Conservation (phyloP, 1,140 invertebrate species). For the Drosophila fuyamai region DNA sequence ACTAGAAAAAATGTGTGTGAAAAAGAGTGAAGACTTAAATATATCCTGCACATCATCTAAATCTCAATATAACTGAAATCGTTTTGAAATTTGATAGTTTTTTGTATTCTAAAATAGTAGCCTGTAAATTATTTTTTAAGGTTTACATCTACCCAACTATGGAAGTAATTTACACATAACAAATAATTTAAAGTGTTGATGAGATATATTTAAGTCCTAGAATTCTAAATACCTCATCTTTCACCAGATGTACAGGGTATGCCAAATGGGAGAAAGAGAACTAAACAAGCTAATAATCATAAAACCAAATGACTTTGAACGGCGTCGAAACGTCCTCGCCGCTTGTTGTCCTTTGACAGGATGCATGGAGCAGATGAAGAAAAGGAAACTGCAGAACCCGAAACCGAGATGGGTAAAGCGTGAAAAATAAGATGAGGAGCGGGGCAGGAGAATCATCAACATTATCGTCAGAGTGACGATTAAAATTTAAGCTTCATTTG, state of each 20-base stretch:
- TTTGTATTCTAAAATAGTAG: not conserved
- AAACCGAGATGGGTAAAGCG: constrained; percentile 10
- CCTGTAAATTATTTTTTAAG: not conserved
- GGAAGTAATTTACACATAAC: not conserved
- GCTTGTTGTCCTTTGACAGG: constrained; percentile 46
- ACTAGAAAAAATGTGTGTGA: constrained; percentile 38
- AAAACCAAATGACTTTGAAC: constrained; percentile 85
- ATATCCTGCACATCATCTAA: not conserved
- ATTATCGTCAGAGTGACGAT: constrained; percentile 78
- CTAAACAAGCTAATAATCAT: constrained; percentile 85
- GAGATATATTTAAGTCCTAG: no score
- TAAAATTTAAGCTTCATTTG: constrained; percentile 84
- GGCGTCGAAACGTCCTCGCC: constrained; percentile 56
- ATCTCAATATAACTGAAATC: not conserved
- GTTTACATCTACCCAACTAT: fast-evolving
- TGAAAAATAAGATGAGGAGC: constrained; percentile 29
- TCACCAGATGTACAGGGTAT: constrained; percentile 8
- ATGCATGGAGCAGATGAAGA: constrained; percentile 31
- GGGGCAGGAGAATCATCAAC: constrained; percentile 64
- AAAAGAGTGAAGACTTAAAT: not conserved
- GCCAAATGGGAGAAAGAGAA: constrained; percentile 42
- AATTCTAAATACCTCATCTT: not conserved
- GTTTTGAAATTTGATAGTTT: not conserved
- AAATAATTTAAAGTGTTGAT: no score
- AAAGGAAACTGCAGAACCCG: constrained; percentile 26